Evolutionary conservation across 2,888 invertebrate genomes (phyloP), one percentile per base, ranked within the genome.

Genomic region (Acronicta leporina): DNA sequence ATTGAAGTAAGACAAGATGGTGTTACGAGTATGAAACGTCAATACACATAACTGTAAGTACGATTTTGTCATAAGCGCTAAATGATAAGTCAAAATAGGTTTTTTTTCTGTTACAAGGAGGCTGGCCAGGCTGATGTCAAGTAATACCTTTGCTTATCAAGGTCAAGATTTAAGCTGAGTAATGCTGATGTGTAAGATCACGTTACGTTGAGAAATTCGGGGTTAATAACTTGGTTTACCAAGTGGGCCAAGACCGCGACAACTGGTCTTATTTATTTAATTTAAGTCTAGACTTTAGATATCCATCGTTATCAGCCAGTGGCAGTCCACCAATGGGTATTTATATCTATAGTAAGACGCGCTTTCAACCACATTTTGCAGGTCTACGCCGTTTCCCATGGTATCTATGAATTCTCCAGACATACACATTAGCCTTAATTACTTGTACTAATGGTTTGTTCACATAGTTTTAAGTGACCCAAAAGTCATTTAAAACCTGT

Each of bases 1-100:
- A n/a, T n/a, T n/a, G n/a, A n/a, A n/a, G n/a, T n/a, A n/a, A 13
- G 38, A 52, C 42, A 55, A 51, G 15, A 27, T 20, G 27, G 8
- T 10, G 30, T 33, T 38, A n/a, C n/a, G n/a, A n/a, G n/a, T n/a
- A 45, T 41, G 13, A 46, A 72, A 42, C 16, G 41, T 52, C 15
- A 40, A 45, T 58, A 30, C n/a, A 25, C n/a, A 46, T 43, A 43
- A 47, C 46, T 6, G 8, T 15, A 14, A 38, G n/a, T n/a, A 7
- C n/a, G 11, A 30, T 63, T 62, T 48, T 50, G 47, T 40, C 25
- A 14, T 13, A 46, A 47, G 9, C 27, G 6, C 40, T 35, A 15
- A 45, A 9, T 48, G 40, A 13, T 16, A 48, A 40, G 43, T 30
- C 14, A 53, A 49, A 69, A 45, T 14, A 15, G 16, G 20, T 20